Evolutionary conservation across 2,888 invertebrate genomes (phyloP).

Genomic region (Sepioteuthis lessoniana): DNA sequence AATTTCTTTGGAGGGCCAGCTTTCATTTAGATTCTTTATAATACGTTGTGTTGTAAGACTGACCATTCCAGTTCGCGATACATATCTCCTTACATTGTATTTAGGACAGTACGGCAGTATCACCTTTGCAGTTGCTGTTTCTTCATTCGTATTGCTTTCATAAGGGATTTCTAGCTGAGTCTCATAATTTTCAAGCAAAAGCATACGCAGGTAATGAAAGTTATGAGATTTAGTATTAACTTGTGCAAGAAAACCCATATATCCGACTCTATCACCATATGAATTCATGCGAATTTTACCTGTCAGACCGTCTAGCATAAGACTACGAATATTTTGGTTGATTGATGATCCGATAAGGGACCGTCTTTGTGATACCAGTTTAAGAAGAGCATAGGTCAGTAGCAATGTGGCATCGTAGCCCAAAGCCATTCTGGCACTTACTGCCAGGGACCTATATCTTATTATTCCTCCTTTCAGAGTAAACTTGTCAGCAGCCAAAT

Average conservation of each 20-base stretch:
- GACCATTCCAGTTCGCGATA: background rate
- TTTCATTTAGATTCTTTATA: background rate
- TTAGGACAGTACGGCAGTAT: background rate
- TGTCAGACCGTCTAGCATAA: constrained; percentile 54
- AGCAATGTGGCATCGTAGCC: constrained; percentile 59
- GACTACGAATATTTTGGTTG: constrained; percentile 53
- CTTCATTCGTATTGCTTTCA: background rate
- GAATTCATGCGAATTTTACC: constrained; percentile 53
- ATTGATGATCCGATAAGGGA: constrained; percentile 56
- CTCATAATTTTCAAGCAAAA: background rate
- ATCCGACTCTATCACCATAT: constrained; percentile 58
- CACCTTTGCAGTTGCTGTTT: fast-evolving
- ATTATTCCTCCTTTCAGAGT: background rate
- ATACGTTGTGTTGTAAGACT: background rate
- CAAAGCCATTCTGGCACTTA: constrained; percentile 54
- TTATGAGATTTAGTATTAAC: constrained; percentile 50
- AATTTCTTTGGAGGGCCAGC: background rate
- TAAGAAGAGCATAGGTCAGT: constrained; percentile 53
- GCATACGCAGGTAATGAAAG: background rate
- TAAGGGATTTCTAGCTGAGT: background rate
- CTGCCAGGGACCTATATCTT: background rate
- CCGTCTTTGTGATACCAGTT: constrained; percentile 50
- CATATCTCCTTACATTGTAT: background rate
- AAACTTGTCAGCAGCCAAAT: background rate
- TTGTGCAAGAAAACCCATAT: constrained; percentile 53